Conservation (phyloP, 2,888 invertebrate species). For the Teinopalpus imperialis region DNA sequence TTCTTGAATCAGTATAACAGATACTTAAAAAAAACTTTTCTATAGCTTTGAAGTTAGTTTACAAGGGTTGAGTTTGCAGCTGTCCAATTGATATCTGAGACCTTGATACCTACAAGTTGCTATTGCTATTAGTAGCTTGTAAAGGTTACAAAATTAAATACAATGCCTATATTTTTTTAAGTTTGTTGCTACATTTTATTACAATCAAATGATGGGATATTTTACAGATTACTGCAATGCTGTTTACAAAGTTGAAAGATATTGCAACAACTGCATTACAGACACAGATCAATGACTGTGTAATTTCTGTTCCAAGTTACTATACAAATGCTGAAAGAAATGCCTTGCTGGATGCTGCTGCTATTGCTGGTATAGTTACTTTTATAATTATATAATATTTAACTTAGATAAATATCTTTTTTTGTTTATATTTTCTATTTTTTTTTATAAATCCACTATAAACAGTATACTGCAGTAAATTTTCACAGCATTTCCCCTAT, state of each 20-base stretch:
- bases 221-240: slow-evolving; percentile 97
- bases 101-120: slow-evolving; percentile 19
- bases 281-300: slow-evolving; percentile 96
- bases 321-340: slow-evolving; percentile 97
- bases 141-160: slow-evolving; percentile 1
- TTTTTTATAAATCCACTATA: no score
- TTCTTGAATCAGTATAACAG: neutral
- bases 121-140: slow-evolving; percentile 18
- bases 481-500: no score
- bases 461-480: no score
- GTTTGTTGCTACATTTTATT: no score
- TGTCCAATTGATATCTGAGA: slow-evolving; percentile 12
- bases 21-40: no score
- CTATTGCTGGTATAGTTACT: slow-evolving; percentile 87
- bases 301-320: slow-evolving; percentile 96
- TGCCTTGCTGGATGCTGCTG: slow-evolving; percentile 94
- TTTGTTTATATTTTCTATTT: no score
- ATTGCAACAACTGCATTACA: slow-evolving; percentile 92
- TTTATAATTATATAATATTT: no score
- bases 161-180: slow-evolving; percentile 1
- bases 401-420: no score
- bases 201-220: no score
- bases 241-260: slow-evolving; percentile 97
- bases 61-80: slow-evolving; percentile 12
- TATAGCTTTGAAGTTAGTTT: no score